These are phyloP conservation scores for human (Homo sapiens) DNA, from an alignment of 2,113 vertebrate genomes.

Conservation along the genomic window DNA sequence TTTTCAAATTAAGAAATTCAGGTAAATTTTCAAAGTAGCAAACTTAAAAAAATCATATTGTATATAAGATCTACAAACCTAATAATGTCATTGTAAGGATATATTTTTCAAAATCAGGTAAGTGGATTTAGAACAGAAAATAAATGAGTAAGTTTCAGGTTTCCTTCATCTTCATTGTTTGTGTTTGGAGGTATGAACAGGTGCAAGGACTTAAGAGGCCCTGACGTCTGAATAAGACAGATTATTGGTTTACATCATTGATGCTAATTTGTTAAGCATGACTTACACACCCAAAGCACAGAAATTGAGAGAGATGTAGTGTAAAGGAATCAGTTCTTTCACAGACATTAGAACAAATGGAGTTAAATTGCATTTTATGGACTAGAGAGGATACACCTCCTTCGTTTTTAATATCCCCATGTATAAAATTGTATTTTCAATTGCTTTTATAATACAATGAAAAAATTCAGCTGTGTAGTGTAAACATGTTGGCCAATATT, in stretches of 20 bases:
- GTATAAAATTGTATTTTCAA: not conserved
- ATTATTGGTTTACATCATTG: not conserved
- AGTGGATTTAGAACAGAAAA: not conserved
- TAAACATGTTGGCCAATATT: not conserved
- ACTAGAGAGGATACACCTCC: not conserved
- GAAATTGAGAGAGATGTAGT: not conserved
- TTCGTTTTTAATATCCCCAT: not conserved
- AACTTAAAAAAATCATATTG: not conserved
- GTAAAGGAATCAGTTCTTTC: not conserved
- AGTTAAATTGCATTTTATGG: not conserved
- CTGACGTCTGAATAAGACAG: not conserved
- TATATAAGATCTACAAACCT: not conserved
- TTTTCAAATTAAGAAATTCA: not conserved
- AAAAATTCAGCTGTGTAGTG: not conserved
- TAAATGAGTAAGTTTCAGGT: not conserved
- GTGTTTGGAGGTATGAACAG: not conserved
- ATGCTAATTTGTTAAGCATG: not conserved
- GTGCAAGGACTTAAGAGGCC: not conserved
- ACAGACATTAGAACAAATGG: not conserved
- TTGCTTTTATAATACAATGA: not conserved
- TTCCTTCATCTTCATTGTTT: not conserved
- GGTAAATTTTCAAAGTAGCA: not conserved
- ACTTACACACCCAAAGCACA: not conserved
- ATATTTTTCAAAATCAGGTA: not conserved
- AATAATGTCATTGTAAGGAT: not conserved